Evolutionary conservation across 2,113 vertebrate genomes (phyloP), one percentile per base, ranked within the genome.

Genomic region (Oreochromis spilurus): DNA sequence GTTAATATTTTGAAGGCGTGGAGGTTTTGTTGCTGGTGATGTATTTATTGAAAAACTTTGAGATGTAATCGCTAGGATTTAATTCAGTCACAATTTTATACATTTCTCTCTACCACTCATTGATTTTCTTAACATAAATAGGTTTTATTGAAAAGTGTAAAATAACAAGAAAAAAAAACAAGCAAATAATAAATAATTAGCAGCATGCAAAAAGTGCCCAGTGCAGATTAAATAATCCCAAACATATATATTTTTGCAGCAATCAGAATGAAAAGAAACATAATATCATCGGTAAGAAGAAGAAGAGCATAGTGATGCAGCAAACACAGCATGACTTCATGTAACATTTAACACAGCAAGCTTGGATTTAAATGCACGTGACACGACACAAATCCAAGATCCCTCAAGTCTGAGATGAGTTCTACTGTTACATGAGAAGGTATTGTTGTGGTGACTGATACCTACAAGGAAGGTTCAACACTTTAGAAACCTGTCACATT

Each of bases 251-350:
- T 72, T 48, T 67, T 72, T 72, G 2, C 9, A 26, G 70, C 43
- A 75, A 75, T 48, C 24, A 26, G 1, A 1, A 75, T 29, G 24
- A 48, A 48, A 48, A 75, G 24, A 48, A n/a, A 48, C 24, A 29
- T 45, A 9, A 50, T 50, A 50, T 17, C 9, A 10, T 21, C 9
- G 9, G 9, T 10, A 6, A 54, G 19, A 21, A 54, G 26, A 88
- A 54, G n/a, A 88, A 52, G 26, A 87, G 75, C 4, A 86, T 82
- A 91, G 91, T 94, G 93, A 95, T 90, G 93, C 92, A 95, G 93
- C 90, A 95, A 94, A 93, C 55, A 82, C 89, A 88, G 60, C 55
- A 60, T 75, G 80, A 57, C 14, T 29, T 75, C 7, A 84, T 81
- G 82, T 48, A 17, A 53, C 53, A 29, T 4, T 58, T 4, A 50